A percentile compares a stretch with the other conserved stretches of the same genome.
Evolutionary conservation across 2,113 vertebrate genomes (phyloP).

Genomic region (Melanocharis versteri): DNA sequence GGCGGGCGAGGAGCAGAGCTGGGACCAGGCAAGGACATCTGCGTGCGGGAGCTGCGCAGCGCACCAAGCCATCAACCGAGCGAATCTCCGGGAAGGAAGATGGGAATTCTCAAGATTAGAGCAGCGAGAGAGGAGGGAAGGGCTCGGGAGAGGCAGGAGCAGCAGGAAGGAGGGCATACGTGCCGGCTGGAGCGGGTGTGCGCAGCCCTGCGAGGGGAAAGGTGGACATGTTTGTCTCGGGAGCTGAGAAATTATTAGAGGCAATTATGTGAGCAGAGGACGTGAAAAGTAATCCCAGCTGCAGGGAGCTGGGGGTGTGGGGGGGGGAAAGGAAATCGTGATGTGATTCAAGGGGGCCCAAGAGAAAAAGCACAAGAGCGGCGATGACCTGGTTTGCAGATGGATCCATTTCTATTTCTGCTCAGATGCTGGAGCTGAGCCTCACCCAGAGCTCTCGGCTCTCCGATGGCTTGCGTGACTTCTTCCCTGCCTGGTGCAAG

Average conservation of each 20-base stretch:
- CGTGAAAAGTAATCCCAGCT: conserved; percentile 44
- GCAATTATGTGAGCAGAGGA: conserved; percentile 44
- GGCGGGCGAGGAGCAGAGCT: background rate
- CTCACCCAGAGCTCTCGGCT: background rate
- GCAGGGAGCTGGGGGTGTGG: background rate
- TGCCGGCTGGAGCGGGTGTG: background rate
- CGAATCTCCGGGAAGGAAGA: background rate
- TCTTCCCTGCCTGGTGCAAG: background rate
- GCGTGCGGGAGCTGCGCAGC: background rate
- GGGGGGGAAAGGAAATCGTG: background rate
- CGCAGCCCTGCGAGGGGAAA: background rate
- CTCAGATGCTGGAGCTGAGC: background rate
- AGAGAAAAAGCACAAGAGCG: conserved; percentile 24
- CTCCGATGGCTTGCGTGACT: conserved; percentile 7
- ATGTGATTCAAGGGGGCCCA: conserved; percentile 47
- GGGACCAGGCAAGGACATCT: background rate
- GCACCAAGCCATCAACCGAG: rapidly evolving
- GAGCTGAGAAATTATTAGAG: conserved; percentile 11
- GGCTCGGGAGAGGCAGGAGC: background rate
- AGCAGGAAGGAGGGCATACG: background rate
- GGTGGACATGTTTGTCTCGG: background rate
- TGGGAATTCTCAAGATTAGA: background rate
- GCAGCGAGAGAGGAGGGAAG: background rate
- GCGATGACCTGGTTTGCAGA: conserved; percentile 49
- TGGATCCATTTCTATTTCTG: conserved; percentile 50